Conservation (phyloP, 2,888 invertebrate species). For the Pandemis cinnamomeana region DNA sequence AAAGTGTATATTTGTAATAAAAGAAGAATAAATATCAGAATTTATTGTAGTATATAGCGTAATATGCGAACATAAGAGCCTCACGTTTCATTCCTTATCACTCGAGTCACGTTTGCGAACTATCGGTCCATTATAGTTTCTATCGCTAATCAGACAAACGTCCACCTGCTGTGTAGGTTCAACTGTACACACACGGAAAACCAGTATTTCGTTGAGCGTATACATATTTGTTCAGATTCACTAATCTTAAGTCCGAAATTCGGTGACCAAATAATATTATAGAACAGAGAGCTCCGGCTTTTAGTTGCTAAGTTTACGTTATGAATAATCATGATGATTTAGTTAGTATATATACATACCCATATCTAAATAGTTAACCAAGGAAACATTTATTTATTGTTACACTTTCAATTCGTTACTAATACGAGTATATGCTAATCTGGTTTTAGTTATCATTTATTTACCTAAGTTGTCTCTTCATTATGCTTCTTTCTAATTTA, state of each 20-base stretch:
- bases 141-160: slow-evolving; percentile 31
- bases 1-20: neutral
- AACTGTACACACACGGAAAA: slow-evolving; percentile 26
- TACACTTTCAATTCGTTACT: neutral
- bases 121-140: slow-evolving; percentile 40
- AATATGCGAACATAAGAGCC: neutral
- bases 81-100: slow-evolving; percentile 41
- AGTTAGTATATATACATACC: neutral
- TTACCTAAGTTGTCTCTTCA: no score
- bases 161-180: slow-evolving; percentile 18
- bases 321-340: neutral
- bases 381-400: neutral
- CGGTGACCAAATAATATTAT: slow-evolving; percentile 5
- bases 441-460: no score
- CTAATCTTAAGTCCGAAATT: slow-evolving; percentile 1
- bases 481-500: no score
- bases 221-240: slow-evolving; percentile 34
- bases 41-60: slow-evolving; percentile 1
- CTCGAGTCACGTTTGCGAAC: slow-evolving; percentile 41
- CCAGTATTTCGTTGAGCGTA: slow-evolving; percentile 33
- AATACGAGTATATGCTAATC: neutral
- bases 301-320: neutral
- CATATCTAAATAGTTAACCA: neutral
- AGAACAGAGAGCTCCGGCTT: slow-evolving; percentile 7
- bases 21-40: neutral